phyloP scores from a whole-genome alignment of 2,797 vertebrate genomes.

The Acanthiza pusilla region DNA sequence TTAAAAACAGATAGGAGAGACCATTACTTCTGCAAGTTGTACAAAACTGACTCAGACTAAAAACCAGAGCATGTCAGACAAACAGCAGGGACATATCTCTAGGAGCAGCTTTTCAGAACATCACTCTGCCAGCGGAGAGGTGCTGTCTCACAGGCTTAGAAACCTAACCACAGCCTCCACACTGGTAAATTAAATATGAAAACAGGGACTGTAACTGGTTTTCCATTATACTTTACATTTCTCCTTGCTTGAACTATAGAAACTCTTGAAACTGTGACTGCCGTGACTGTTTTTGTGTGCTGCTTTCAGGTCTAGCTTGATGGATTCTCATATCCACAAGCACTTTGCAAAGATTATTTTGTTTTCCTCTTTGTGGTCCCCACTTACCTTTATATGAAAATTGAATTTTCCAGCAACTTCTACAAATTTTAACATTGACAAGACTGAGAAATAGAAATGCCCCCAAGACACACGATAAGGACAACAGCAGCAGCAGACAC shows the following conservation, averaged over 20 bases:
- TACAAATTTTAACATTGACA: not conserved
- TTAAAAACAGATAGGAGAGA: not conserved
- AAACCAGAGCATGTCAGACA: not conserved
- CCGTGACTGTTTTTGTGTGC: not conserved
- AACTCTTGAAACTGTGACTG: not conserved
- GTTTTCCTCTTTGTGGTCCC: too few species aligned
- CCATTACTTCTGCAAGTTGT: not conserved
- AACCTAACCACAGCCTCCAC: not conserved
- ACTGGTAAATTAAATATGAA: not conserved
- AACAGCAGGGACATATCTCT: not conserved
- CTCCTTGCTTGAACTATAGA: not conserved
- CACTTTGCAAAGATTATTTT: not conserved
- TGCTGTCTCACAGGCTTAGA: not conserved
- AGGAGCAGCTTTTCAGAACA: not conserved
- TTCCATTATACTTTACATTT: not conserved
- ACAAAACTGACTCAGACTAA: not conserved
- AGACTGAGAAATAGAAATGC: not conserved
- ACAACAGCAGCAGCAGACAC: not conserved
- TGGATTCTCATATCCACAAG: not conserved
- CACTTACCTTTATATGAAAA: not conserved
- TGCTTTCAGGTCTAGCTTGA: not conserved
- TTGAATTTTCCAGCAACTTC: not conserved
- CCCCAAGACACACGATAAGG: not conserved
- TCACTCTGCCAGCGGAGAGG: not conserved
- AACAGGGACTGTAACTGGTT: not conserved